These are phyloP conservation scores for Gari tellinella DNA, from an alignment of 2,888 invertebrate genomes.

Conservation along the genomic window DNA sequence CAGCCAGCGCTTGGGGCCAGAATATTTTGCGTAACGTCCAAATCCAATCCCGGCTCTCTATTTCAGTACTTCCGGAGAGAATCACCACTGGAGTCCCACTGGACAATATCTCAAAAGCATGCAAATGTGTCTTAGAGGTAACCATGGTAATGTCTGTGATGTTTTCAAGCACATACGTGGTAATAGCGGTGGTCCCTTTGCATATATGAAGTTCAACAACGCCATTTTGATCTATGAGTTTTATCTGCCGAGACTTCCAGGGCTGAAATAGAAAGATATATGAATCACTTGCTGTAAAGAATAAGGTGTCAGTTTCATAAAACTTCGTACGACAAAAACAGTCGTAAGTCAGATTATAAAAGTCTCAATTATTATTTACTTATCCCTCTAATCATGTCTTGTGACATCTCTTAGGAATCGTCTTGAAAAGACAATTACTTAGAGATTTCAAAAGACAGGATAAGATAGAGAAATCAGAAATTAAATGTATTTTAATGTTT, in stretches of 20 bases:
- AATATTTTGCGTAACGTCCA: slow-evolving; percentile 68
- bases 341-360: no score
- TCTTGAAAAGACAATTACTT: no score
- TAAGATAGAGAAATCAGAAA: no score
- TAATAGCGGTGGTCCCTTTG: slow-evolving; percentile 3
- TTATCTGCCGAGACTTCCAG: slow-evolving; percentile 72
- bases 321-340: no score
- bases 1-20: slow-evolving; percentile 57
- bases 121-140: slow-evolving; percentile 71
- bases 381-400: no score
- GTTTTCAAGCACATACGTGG: slow-evolving; percentile 65
- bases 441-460: no score
- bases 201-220: slow-evolving; percentile 17
- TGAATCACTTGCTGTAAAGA: not conserved
- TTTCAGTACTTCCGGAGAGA: slow-evolving; percentile 65
- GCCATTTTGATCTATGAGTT: slow-evolving; percentile 61
- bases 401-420: no score
- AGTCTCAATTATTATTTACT: no score
- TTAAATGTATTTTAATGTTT: no score
- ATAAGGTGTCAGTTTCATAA: no score
- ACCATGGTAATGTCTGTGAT: slow-evolving; percentile 68
- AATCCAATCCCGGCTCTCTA: slow-evolving; percentile 74
- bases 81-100: slow-evolving; percentile 60
- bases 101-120: slow-evolving; percentile 74
- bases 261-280: slow-evolving; percentile 60